These are phyloP conservation scores for Aethina tumida DNA, from an alignment of 1,140 invertebrate genomes.

Conservation along the genomic window DNA sequence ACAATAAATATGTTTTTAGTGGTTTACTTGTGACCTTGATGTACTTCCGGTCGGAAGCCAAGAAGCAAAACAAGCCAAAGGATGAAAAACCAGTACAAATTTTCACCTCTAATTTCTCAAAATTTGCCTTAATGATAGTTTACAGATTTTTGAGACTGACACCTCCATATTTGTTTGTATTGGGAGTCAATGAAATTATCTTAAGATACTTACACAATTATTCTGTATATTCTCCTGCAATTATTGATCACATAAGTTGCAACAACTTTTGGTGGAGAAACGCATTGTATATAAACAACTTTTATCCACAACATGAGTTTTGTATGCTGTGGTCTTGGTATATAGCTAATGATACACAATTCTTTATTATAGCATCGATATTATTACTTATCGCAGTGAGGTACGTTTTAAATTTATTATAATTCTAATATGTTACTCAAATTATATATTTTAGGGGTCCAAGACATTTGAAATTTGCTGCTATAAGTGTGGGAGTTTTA, in stretches of 20 bases:
- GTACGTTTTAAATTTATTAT: conserved; percentile 37
- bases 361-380: conserved; percentile 65
- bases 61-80: conserved; percentile 21
- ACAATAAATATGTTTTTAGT: conserved; percentile 39
- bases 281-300: conserved; percentile 69
- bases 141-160: conserved; percentile 66
- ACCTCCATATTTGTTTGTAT: conserved; percentile 70
- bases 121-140: conserved; percentile 48
- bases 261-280: conserved; percentile 76
- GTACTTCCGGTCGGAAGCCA: conserved; percentile 52
- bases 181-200: conserved; percentile 60
- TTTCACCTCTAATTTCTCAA: conserved; percentile 20
- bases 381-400: conserved; percentile 65
- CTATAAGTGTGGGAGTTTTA: conserved; percentile 43
- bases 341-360: conserved; percentile 87
- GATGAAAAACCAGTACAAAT: conserved; percentile 7
- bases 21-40: conserved; percentile 66
- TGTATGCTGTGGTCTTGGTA: conserved; percentile 89
- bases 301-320: conserved; percentile 67
- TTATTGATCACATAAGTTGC: conserved; percentile 64
- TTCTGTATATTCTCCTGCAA: conserved; percentile 65
- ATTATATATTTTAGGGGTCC: conserved; percentile 21
- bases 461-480: conserved; percentile 40
- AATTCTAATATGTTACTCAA: neutral
- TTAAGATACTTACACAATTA: conserved; percentile 52